phyloP scores from a whole-genome alignment of 92 coral and sea anemone genomes.

The Epizoanthus rinbou region DNA sequence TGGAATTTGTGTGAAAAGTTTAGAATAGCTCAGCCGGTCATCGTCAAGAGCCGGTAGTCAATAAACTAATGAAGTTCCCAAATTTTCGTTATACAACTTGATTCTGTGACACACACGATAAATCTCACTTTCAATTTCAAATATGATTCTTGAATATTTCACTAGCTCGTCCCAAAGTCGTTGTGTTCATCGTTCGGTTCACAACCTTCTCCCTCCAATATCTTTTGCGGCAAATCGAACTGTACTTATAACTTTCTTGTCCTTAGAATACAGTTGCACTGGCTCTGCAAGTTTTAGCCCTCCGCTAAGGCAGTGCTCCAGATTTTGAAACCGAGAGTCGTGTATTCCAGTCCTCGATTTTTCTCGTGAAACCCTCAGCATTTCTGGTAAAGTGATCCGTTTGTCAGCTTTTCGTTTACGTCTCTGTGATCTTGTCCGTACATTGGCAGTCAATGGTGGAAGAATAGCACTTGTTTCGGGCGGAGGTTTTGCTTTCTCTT shows the following conservation, averaged over 20 bases:
- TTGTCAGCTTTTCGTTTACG: slow-evolving; percentile 42
- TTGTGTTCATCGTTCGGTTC: neutral
- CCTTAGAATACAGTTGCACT: neutral
- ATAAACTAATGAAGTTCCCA: no score
- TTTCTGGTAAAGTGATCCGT: slow-evolving; percentile 74
- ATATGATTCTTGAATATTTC: no score
- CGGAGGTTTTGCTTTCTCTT: neutral
- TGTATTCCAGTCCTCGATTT: slow-evolving; percentile 69
- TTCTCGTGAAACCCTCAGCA: slow-evolving; percentile 74
- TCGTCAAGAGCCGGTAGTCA: no score
- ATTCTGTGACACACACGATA: no score
- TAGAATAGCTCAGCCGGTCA: no score
- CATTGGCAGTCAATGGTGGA: slow-evolving; percentile 42
- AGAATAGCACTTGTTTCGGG: neutral
- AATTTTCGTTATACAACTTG: no score
- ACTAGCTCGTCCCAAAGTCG: neutral
- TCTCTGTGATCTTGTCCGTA: slow-evolving; percentile 27
- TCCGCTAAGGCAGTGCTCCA: slow-evolving; percentile 65
- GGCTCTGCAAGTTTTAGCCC: slow-evolving; percentile 11
- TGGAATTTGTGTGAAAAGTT: no score
- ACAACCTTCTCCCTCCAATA: neutral
- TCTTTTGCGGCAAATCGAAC: neutral
- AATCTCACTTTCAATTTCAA: no score
- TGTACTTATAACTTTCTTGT: neutral
- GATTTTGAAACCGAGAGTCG: slow-evolving; percentile 82